phyloP scores from a whole-genome alignment of 1,140 invertebrate species.

The Temnothorax longispinosus region DNA sequence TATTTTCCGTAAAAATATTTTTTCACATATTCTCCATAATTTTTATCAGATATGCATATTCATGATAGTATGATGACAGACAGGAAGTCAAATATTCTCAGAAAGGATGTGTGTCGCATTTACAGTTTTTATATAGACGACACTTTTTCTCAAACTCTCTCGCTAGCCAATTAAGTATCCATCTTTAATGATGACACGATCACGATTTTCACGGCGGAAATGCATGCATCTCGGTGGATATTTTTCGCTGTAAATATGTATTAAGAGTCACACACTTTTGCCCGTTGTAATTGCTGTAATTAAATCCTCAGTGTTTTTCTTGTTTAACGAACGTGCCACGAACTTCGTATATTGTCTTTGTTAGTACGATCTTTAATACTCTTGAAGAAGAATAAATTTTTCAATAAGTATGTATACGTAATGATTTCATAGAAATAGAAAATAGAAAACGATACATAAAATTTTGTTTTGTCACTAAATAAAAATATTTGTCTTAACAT shows the following conservation, averaged over 20 bases:
- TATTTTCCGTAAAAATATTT: background rate
- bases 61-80: background rate
- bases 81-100: constrained; percentile 5
- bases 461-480: background rate
- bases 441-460: background rate
- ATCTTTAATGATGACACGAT: constrained; percentile 16
- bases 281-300: constrained; percentile 26
- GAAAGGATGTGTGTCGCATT: background rate
- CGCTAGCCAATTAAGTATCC: constrained; percentile 21
- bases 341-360: background rate
- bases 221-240: background rate
- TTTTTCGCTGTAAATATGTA: background rate
- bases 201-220: constrained; percentile 13
- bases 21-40: background rate
- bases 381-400: background rate
- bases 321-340: background rate
- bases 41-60: background rate
- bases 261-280: constrained; percentile 25
- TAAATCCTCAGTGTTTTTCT: constrained; percentile 30
- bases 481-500: background rate
- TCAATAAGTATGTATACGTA: background rate
- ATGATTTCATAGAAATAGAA: background rate
- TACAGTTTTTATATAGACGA: background rate
- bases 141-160: constrained; percentile 32
- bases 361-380: background rate